Evolutionary conservation across 2,888 invertebrate genomes (phyloP), one percentile per base, ranked within the genome.

Genomic region (Ormyrus labotus): DNA sequence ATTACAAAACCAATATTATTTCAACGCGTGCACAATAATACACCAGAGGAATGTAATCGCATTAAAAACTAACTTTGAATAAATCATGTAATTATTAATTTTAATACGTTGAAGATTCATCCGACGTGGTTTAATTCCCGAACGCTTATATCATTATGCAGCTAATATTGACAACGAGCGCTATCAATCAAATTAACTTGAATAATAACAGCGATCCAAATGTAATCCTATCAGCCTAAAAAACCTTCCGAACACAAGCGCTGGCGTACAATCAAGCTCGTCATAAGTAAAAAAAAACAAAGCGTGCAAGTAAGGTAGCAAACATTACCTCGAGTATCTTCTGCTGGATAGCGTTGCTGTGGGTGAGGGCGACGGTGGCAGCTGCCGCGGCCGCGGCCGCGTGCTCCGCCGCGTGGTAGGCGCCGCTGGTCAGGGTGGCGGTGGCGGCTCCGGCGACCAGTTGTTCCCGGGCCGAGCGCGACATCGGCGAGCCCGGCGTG

Each of bases 311-410:
- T 34, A 34, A 34, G 34, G 34, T 34, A 34, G 34, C 34, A 83
- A 85, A 88, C 89, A 85, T 91, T 89, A 94, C 94, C 93, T 94
- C 93, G 91, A 94, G 92, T 88, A 95, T 94, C 91, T 94, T 94
- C 85, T 94, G 94, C 87, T 95, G 94, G 88, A 94, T 93, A 88
- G 92, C 92, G 89, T 93, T 92, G 87, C 93, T 94, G 83, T 93
- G 92, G 81, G 92, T 90, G n/a, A 73, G 55, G 11, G 48, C 76
- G 8, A 92, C 92, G 83, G 92, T 90, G 5, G 79, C 74, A 0
- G 78, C 80, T 2, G 70, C 65, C 9, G 70, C 76, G 6, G 70
- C 65, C 6, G 70, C 76, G 19, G 78, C 80, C 81, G 92, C 92
- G 84, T 93, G 92, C 85, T 92, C 91, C 80, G 88, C 84, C 50